These are phyloP conservation scores for Isaurus tuberculatus DNA, from an alignment of 92 coral and sea anemone species.

Conservation along the genomic window DNA sequence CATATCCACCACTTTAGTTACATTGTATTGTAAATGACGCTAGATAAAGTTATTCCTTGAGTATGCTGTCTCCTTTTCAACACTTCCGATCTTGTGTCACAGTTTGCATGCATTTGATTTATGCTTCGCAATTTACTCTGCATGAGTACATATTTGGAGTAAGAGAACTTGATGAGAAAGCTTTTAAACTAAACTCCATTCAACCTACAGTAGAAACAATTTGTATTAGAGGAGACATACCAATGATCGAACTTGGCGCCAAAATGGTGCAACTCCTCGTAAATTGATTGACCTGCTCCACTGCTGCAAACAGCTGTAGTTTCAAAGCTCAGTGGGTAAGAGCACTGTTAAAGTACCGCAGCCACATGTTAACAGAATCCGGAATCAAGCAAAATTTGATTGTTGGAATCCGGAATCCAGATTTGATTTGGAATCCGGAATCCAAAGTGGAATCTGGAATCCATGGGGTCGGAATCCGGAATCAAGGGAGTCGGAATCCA, in stretches of 20 bases:
- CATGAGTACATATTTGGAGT: constrained; percentile 31
- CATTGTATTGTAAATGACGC: constrained; percentile 1
- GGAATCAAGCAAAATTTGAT: no score
- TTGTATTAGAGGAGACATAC: constrained; percentile 11
- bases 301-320: no score
- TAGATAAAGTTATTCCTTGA: neutral
- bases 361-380: no score
- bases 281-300: neutral
- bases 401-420: no score
- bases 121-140: constrained; percentile 29
- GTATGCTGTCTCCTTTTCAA: constrained; percentile 14
- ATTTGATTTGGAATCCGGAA: no score
- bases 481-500: no score
- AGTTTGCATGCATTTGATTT: constrained; percentile 31
- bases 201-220: neutral
- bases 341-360: no score
- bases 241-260: constrained; percentile 36
- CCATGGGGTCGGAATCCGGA: no score
- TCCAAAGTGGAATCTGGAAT: no score
- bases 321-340: no score
- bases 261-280: constrained; percentile 11
- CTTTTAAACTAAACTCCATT: constrained; percentile 5
- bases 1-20: no score
- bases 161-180: constrained; percentile 23
- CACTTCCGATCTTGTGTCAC: neutral